Base-by-base conservation (phyloP, 64 coral and sea anemone species). In the Anthopleura sola region DNA sequence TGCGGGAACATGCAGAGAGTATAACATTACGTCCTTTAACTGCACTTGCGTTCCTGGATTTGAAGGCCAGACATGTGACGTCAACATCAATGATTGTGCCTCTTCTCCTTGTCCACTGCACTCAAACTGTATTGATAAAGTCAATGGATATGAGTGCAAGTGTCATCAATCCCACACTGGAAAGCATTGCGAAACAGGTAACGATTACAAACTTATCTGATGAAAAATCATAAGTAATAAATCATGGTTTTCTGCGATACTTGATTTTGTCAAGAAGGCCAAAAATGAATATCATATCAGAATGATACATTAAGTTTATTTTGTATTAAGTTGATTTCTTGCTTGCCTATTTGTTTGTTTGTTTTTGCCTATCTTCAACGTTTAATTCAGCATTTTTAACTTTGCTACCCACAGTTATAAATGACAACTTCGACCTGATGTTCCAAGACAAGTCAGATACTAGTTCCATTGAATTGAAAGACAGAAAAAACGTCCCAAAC, bases 121-220 rank as follows among this genome's bases (percentile, higher is more conserved):
- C 38, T 88, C 91, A 2, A 60, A 84, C 60, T 93, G 91, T 44
- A 14, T 88, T 36, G 91, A 93, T 46, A 58, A 68, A 44, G 66
- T 85, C 10, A 93, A 93, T 66, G 86, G 82, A 17, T 93, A 93
- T 26, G 40, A 60, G 1, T 93, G 91, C 66, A 47, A 54, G 14
- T 93, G 91, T 60, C 78, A 84, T 36, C 91, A 86, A 6, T 93
- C 91, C 51, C 82, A 88, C 55, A 88, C 81, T 36, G 91, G 91
- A 39, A 80, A 88, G 54, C 26, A 46, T 40, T 93, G 91, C 38
- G 86, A 83, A 23, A 84, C 86, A 26, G 81, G 91, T 93, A 79
- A 88, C 78, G 77, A 86, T 5, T 13, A 17, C 50, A 12, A 53
- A 53, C 7, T 53, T 0, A 44, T 44, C 40, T 44, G 4, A 44